phyloP scores from a whole-genome alignment of 2,113 vertebrate genomes.

The Bambusicola thoracicus region DNA sequence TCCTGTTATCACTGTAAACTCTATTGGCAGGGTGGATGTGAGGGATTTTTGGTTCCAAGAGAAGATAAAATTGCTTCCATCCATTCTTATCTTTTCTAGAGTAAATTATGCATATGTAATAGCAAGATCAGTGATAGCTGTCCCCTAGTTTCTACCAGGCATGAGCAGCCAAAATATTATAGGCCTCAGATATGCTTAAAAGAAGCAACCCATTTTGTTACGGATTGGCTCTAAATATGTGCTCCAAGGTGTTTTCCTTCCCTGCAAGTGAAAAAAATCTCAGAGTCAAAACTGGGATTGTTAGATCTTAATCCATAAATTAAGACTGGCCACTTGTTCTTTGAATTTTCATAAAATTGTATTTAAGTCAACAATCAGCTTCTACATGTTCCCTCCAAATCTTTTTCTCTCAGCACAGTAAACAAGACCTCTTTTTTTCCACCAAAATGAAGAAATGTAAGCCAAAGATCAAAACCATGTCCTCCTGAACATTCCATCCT shows the following conservation, averaged over 20 bases:
- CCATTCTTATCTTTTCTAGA: slow-evolving; percentile 13
- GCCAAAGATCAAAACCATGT: background rate
- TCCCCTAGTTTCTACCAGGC: background rate
- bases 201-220: background rate
- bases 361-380: background rate
- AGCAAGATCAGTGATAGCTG: background rate
- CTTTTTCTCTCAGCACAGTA: background rate
- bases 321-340: background rate
- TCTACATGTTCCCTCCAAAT: background rate
- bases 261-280: background rate
- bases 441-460: background rate
- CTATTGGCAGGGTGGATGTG: background rate
- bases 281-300: background rate
- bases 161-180: background rate
- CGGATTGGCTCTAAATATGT: background rate
- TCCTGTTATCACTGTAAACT: slow-evolving; percentile 9
- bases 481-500: background rate
- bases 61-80: slow-evolving; percentile 25
- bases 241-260: background rate
- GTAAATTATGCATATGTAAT: slow-evolving; percentile 28
- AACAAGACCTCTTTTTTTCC: background rate
- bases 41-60: background rate
- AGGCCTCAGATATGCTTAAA: background rate
- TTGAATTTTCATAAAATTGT: background rate
- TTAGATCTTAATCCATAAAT: background rate